phyloP scores from a whole-genome alignment of 2,797 vertebrate genomes.

The Falco cherrug region DNA sequence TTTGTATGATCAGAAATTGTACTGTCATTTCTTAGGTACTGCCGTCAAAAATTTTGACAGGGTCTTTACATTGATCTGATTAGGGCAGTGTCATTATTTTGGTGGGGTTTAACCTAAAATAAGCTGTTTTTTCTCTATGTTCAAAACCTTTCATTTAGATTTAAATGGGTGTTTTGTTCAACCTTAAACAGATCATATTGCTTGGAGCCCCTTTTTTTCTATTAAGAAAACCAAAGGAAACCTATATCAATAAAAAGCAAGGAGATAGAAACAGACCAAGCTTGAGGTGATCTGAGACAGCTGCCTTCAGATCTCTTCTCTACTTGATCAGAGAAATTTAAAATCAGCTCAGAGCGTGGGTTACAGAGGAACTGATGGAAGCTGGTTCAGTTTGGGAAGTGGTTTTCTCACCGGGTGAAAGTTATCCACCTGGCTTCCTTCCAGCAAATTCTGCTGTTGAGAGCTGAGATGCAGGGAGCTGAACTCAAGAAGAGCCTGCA shows the following conservation, averaged over 20 bases:
- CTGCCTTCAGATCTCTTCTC: not conserved
- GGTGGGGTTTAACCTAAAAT: not conserved
- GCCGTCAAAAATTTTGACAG: not conserved
- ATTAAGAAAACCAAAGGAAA: not conserved
- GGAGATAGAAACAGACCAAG: not conserved
- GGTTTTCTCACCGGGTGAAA: not conserved
- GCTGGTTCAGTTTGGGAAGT: not conserved
- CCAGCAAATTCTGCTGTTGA: accelerated
- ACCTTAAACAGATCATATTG: not conserved
- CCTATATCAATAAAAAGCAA: not conserved
- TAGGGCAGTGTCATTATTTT: not conserved
- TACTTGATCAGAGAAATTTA: not conserved
- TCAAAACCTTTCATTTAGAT: not conserved
- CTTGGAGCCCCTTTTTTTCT: not conserved
- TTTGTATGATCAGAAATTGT: not conserved
- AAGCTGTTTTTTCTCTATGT: not conserved
- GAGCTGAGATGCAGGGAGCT: not conserved
- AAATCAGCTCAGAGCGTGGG: not conserved
- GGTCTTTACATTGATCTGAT: not conserved
- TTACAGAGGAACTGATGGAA: not conserved
- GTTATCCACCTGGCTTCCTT: not conserved
- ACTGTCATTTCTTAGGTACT: not conserved
- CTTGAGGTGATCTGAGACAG: not conserved
- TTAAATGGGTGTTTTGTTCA: not conserved
- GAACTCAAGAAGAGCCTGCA: not conserved